Evolutionary conservation across 1,140 invertebrate species (phyloP).

Genomic region (Leptinotarsa undecemlineata): DNA sequence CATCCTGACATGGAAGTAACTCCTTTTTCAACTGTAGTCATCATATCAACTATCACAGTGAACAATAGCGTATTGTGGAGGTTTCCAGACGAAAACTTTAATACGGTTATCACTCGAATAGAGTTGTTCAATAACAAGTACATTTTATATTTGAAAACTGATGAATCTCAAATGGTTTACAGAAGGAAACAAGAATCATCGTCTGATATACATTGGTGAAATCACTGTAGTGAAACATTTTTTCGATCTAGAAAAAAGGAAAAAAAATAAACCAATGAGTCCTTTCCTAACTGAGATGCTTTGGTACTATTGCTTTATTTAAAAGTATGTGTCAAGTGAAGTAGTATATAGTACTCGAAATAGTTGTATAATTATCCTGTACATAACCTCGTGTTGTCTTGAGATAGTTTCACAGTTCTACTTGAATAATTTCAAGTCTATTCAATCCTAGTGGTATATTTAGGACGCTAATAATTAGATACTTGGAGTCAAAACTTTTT

Average conservation of each 20-base stretch:
- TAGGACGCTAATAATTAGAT: not conserved
- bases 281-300: constrained; percentile 42
- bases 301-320: constrained; percentile 53
- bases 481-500: not conserved
- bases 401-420: constrained; percentile 28
- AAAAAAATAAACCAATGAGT: not conserved
- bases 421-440: not conserved
- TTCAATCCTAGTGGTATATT: not conserved
- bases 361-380: constrained; percentile 31
- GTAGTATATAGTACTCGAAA: constrained; percentile 16
- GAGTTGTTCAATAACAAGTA: too few relatives aligned
- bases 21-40: too few relatives aligned
- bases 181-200: too few relatives aligned
- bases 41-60: too few relatives aligned
- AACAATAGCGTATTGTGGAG: too few relatives aligned
- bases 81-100: too few relatives aligned
- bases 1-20: too few relatives aligned
- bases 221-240: too few relatives aligned
- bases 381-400: constrained; percentile 25
- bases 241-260: not conserved
- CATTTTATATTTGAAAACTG: too few relatives aligned
- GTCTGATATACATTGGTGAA: too few relatives aligned
- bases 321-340: constrained; percentile 27
- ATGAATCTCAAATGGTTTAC: too few relatives aligned
- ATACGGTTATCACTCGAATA: too few relatives aligned